These are phyloP conservation scores for Brachionus rubens DNA, from an alignment of 1,140 invertebrate genomes.

Conservation along the genomic window DNA sequence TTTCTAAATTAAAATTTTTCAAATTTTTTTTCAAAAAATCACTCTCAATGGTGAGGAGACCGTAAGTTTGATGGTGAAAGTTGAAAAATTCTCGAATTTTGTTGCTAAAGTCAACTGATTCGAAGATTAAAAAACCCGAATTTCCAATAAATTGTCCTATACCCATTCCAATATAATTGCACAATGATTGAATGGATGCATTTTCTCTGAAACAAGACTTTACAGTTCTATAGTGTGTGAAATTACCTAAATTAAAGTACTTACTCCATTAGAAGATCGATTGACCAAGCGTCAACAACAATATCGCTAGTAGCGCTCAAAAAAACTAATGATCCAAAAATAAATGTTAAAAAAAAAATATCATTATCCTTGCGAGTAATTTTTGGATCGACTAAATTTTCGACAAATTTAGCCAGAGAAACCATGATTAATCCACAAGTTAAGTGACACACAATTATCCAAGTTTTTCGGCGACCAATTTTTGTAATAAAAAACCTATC, in stretches of 20 bases:
- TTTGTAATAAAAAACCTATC: conserved; percentile 78
- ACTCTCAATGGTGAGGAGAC: conserved; percentile 21
- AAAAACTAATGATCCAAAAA: conserved; percentile 89
- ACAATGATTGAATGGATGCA: not conserved
- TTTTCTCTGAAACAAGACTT: not conserved
- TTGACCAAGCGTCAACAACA: conserved; percentile 97
- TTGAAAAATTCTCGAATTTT: conserved; percentile 13
- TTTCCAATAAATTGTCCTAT: conserved; percentile 25
- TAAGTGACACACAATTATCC: conserved; percentile 61
- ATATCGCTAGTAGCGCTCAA: conserved; percentile 98
- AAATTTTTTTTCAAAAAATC: no score
- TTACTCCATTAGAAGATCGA: conserved; percentile 91
- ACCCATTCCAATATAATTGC: conserved; percentile 2
- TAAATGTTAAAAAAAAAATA: conserved; percentile 74
- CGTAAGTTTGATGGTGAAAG: not conserved
- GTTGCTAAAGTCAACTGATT: conserved; percentile 39
- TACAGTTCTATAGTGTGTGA: not conserved
- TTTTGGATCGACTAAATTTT: not conserved
- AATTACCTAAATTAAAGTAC: not conserved
- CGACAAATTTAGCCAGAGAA: not conserved
- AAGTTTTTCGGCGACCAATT: conserved; percentile 91
- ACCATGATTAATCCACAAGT: not conserved
- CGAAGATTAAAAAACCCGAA: conserved; percentile 19
- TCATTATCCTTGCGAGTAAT: conserved; percentile 60
- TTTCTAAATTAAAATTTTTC: not conserved